These are phyloP conservation scores for Drosophila siamana DNA, from an alignment of 2,888 invertebrate genomes.

Conservation along the genomic window DNA sequence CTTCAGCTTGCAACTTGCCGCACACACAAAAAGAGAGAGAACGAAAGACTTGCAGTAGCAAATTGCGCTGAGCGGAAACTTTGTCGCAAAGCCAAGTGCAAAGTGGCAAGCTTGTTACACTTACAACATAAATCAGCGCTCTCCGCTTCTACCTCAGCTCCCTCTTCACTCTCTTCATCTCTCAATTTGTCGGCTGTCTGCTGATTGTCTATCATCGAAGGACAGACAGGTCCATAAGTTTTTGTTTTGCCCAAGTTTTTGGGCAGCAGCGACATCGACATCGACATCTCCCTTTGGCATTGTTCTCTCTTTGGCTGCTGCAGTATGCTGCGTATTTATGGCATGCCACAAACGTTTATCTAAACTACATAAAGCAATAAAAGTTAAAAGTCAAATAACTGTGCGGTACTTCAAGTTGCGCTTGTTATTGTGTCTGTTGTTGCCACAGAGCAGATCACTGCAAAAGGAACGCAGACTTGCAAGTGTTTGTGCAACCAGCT, in stretches of 20 bases:
- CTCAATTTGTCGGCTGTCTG: slow-evolving; percentile 36
- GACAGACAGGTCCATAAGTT: slow-evolving; percentile 43
- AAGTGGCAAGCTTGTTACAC: slow-evolving; percentile 70
- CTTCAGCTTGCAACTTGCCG: slow-evolving; percentile 20
- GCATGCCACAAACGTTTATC: slow-evolving; percentile 81
- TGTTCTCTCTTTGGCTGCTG: slow-evolving; percentile 44
- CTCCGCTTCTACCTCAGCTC: too few species aligned
- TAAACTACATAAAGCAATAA: slow-evolving; percentile 81
- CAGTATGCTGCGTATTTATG: slow-evolving; percentile 71
- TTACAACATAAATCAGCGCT: slow-evolving; percentile 74
- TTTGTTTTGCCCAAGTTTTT: slow-evolving; percentile 43
- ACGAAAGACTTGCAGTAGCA: slow-evolving; percentile 15
- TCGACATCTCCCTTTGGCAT: slow-evolving; percentile 59
- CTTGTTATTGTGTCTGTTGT: slow-evolving; percentile 34
- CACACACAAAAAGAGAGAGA: too few species aligned
- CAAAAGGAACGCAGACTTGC: too few species aligned
- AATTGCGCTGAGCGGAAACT: slow-evolving; percentile 38
- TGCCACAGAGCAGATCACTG: too few species aligned
- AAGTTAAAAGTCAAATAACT: slow-evolving; percentile 80
- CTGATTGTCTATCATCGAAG: slow-evolving; percentile 77
- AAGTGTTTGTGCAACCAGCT: too few species aligned
- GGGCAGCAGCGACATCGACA: slow-evolving; percentile 44
- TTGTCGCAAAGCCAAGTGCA: slow-evolving; percentile 65
- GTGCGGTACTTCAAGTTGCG: slow-evolving; percentile 58
- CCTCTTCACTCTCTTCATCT: too few species aligned